These are phyloP conservation scores for Bubalus kerabau DNA, from an alignment of 2,113 vertebrate species.

Conservation along the genomic window DNA sequence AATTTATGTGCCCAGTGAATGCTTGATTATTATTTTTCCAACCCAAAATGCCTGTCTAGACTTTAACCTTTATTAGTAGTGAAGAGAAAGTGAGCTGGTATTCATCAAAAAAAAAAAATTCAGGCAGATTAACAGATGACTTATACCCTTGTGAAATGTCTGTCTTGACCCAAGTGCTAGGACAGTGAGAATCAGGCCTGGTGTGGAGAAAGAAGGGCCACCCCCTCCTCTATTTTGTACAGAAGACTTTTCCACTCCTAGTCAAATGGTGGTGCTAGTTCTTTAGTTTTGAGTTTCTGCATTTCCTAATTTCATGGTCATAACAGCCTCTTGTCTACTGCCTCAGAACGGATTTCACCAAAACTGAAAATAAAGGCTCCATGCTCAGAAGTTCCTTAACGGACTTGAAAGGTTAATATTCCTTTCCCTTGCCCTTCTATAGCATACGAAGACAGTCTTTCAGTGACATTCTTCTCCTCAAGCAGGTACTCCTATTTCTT, in stretches of 20 bases:
- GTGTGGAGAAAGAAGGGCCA: slow-evolving; percentile 9
- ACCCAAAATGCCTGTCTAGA: neutral
- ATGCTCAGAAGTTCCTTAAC: slow-evolving; percentile 78
- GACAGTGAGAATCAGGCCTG: slow-evolving; percentile 41
- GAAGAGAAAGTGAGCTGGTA: slow-evolving; percentile 66
- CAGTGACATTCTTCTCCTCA: slow-evolving; percentile 73
- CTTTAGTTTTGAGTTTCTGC: slow-evolving; percentile 81
- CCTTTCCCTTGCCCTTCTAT: slow-evolving; percentile 63
- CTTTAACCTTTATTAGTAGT: slow-evolving; percentile 58
- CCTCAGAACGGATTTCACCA: slow-evolving; percentile 78
- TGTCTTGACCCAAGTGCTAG: neutral
- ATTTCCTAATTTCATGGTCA: slow-evolving; percentile 83
- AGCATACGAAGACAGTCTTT: slow-evolving; percentile 76
- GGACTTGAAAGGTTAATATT: slow-evolving; percentile 73
- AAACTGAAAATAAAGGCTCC: slow-evolving; percentile 83
- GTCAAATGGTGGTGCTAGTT: slow-evolving; percentile 87
- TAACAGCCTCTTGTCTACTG: slow-evolving; percentile 79
- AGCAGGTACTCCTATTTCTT: slow-evolving; percentile 76
- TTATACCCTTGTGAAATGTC: slow-evolving; percentile 40
- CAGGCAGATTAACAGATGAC: slow-evolving; percentile 57
- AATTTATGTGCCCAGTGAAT: neutral
- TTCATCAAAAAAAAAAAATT: slow-evolving; percentile 38
- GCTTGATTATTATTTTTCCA: neutral
- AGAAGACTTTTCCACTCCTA: slow-evolving; percentile 78
- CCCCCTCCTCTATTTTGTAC: slow-evolving; percentile 55